These are phyloP conservation scores for Drosophila erecta DNA, from an alignment of 1,140 invertebrate genomes.

Conservation along the genomic window DNA sequence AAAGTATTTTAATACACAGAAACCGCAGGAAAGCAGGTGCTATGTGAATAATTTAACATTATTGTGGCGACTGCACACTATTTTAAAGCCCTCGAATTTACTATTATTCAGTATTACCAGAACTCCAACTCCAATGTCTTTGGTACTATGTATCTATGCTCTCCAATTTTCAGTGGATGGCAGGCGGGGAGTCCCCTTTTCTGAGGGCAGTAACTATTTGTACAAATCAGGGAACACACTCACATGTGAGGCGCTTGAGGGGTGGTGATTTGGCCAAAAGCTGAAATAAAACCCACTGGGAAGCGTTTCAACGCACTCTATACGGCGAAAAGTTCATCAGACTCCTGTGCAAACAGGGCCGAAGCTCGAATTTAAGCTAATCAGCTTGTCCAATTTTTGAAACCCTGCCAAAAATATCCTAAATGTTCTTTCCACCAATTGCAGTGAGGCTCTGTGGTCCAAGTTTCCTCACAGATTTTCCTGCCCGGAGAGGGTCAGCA, in stretches of 20 bases:
- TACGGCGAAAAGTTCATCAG: background rate
- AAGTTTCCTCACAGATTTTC: background rate
- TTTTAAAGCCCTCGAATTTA: too few species aligned
- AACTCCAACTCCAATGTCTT: too few species aligned
- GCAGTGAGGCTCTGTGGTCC: background rate
- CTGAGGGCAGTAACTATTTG: conserved; percentile 51
- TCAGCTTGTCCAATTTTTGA: background rate
- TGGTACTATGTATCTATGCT: too few species aligned
- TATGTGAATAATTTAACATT: too few species aligned
- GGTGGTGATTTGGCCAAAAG: background rate
- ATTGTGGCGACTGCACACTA: too few species aligned
- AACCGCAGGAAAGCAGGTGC: background rate
- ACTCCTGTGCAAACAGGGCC: conserved; percentile 1
- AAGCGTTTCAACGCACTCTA: conserved; percentile 4
- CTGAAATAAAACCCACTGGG: conserved; percentile 1
- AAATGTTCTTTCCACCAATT: background rate
- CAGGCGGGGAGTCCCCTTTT: background rate
- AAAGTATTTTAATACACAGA: background rate
- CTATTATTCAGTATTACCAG: too few species aligned
- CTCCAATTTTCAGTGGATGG: conserved; percentile 2
- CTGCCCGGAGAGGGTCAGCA: too few species aligned
- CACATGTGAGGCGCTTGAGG: background rate
- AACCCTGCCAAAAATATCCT: background rate
- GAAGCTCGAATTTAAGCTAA: background rate
- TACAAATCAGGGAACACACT: conserved; percentile 49